phyloP scores from a whole-genome alignment of 2,888 invertebrate species.

The Nyleta sp. region DNA sequence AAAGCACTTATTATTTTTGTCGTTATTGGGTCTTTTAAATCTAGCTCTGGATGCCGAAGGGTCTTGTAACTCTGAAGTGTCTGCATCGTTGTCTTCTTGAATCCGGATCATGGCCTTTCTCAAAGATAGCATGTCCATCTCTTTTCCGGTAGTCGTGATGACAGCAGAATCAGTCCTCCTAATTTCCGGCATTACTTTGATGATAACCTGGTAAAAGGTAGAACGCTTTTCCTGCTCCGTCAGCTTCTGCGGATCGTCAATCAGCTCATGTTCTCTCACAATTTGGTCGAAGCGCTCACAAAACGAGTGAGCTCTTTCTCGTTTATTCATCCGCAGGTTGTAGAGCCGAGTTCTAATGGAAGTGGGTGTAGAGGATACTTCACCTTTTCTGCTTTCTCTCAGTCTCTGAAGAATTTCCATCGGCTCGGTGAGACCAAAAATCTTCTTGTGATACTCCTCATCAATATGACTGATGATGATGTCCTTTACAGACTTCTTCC shows the following conservation, averaged over 20 bases:
- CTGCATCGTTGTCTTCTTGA: constrained; percentile 50
- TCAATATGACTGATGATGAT: constrained; percentile 54
- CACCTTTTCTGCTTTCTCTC: constrained; percentile 50
- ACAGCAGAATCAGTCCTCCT: constrained; percentile 52
- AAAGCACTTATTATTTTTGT: constrained; percentile 34
- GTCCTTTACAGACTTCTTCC: constrained; percentile 64
- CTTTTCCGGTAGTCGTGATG: constrained; percentile 53
- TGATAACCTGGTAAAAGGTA: constrained; percentile 63
- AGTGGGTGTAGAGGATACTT: constrained; percentile 50
- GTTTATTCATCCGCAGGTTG: constrained; percentile 19
- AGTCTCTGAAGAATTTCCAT: constrained; percentile 45
- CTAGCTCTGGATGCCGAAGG: not conserved
- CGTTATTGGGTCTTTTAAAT: not conserved
- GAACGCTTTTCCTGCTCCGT: constrained; percentile 50
- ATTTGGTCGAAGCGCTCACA: constrained; percentile 57
- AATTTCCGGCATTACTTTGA: constrained; percentile 54
- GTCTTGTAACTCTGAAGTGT: constrained; percentile 8
- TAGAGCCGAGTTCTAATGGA: constrained; percentile 55
- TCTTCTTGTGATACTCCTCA: constrained; percentile 59
- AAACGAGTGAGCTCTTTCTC: constrained; percentile 47
- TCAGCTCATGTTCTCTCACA: constrained; percentile 45
- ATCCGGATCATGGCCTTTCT: constrained; percentile 46
- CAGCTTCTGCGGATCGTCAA: constrained; percentile 39
- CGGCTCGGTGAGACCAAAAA: constrained; percentile 58
- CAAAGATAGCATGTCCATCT: constrained; percentile 57